Evolutionary conservation across 2,113 vertebrate species (phyloP).

Genomic region (Pavo muticus): DNA sequence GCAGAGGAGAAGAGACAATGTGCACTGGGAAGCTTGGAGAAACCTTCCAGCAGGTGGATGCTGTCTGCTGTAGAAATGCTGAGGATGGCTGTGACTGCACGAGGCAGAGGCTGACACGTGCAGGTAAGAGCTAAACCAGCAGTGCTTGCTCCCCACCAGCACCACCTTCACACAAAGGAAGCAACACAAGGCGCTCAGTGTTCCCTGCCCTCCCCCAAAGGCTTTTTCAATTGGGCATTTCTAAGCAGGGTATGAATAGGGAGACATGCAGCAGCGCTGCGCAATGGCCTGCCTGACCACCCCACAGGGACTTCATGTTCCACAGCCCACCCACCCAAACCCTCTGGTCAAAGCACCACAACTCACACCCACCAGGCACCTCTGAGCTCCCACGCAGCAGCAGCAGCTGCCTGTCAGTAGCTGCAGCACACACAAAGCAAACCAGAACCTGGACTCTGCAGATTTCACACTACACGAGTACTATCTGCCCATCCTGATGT

Average conservation of each 20-base stretch:
- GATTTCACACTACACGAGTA: background rate
- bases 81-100: background rate
- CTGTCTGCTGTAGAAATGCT: background rate
- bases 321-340: background rate
- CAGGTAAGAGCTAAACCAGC: background rate
- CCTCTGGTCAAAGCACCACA: background rate
- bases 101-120: rapidly evolving
- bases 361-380: background rate
- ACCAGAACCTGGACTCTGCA: background rate
- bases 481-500: constrained; percentile 1
- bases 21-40: rapidly evolving
- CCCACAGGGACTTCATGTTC: background rate
- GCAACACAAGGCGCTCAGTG: background rate
- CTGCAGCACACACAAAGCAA: background rate
- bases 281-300: rapidly evolving
- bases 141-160: background rate
- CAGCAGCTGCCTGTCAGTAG: background rate
- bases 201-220: background rate
- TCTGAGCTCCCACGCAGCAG: background rate
- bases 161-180: background rate
- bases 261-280: background rate
- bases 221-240: background rate
- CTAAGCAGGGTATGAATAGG: background rate
- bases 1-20: background rate
- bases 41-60: background rate